Evolutionary conservation across 2,797 vertebrate genomes (phyloP).

Genomic region (Pagetopsis macropterus): DNA sequence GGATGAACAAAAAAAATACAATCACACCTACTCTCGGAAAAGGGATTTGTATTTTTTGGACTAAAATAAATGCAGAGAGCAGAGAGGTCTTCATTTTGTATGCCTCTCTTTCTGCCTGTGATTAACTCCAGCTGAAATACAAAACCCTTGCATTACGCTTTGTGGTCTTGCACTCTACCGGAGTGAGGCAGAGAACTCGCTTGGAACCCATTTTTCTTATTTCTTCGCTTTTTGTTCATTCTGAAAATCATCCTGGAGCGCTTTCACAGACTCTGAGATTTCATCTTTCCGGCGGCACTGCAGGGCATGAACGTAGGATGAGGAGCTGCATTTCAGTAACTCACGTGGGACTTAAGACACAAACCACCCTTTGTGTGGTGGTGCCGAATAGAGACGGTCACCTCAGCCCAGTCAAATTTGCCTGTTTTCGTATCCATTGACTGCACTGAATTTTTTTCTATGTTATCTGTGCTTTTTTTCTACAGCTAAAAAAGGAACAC

Average conservation of each 20-base stretch:
- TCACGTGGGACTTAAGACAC: constrained; percentile 67
- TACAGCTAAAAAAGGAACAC: constrained; percentile 72
- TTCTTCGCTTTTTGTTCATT: constrained; percentile 51
- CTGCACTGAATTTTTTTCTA: constrained; percentile 84
- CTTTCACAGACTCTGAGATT: constrained; percentile 56
- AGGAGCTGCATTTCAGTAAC: constrained; percentile 46
- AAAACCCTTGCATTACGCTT: constrained; percentile 46
- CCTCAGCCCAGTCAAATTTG: constrained; percentile 68
- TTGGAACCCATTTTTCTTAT: constrained; percentile 53
- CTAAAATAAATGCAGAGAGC: constrained; percentile 66
- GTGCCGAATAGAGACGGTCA: constrained; percentile 59
- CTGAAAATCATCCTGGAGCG: constrained; percentile 62
- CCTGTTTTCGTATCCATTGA: constrained; percentile 83
- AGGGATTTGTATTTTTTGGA: constrained; percentile 74
- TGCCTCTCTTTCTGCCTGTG: constrained; percentile 55
- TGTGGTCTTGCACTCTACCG: constrained; percentile 36
- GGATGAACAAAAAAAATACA: constrained; percentile 81
- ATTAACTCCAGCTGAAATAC: constrained; percentile 59
- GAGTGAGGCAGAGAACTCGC: constrained; percentile 47
- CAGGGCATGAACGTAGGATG: constrained; percentile 74
- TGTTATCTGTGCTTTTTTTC: constrained; percentile 81
- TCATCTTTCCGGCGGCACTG: constrained; percentile 44
- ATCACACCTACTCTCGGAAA: constrained; percentile 71
- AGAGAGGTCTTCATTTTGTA: constrained; percentile 63
- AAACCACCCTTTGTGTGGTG: constrained; percentile 46